These are phyloP conservation scores for Microplitis deprimator DNA, from an alignment of 2,888 invertebrate genomes.

Conservation along the genomic window DNA sequence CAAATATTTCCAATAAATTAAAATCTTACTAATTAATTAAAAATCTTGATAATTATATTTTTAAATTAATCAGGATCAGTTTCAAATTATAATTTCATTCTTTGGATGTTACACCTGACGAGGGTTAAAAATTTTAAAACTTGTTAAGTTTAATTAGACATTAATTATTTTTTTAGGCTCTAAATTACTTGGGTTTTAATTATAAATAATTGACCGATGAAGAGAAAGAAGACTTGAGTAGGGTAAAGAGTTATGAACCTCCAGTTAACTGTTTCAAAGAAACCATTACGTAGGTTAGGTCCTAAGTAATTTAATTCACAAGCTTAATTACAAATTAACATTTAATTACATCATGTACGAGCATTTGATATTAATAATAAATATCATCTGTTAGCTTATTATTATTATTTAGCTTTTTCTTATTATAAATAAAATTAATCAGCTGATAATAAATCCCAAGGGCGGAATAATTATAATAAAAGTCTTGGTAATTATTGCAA, in stretches of 20 bases:
- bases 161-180: neutral
- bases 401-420: neutral
- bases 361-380: neutral
- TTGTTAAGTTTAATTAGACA: too few species aligned
- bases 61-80: neutral
- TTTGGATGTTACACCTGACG: too few species aligned
- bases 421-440: too few species aligned
- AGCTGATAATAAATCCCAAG: neutral
- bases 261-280: neutral
- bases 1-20: neutral
- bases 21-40: constrained; percentile 40
- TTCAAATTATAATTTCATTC: too few species aligned
- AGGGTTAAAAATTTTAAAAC: too few species aligned
- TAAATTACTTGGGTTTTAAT: neutral
- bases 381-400: neutral
- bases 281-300: neutral
- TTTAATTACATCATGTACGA: neutral
- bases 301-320: neutral
- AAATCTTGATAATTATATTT: constrained; percentile 1
- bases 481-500: neutral
- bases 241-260: neutral
- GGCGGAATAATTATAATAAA: neutral
- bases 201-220: neutral
- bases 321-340: neutral
- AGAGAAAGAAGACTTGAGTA: neutral